Evolutionary conservation across 2,113 vertebrate genomes (phyloP).

Genomic region (Balaenoptera acutorostrata): DNA sequence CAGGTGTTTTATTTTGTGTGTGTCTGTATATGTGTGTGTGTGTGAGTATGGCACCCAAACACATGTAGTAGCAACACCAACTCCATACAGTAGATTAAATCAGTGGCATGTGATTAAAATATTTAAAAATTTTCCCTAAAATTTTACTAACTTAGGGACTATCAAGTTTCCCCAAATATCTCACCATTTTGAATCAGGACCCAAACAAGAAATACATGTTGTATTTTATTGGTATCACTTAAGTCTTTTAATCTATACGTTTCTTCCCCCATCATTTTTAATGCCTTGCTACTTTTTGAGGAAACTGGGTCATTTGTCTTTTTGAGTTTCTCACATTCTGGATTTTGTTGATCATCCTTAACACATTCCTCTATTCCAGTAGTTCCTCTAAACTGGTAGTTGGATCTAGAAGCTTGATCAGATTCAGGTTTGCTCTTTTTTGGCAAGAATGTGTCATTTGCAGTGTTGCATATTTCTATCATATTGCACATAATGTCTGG

Average conservation of each 20-base stretch:
- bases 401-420: not conserved
- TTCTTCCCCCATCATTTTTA: not conserved
- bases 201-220: not conserved
- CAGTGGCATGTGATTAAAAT: not conserved
- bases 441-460: not conserved
- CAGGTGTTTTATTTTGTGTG: not conserved
- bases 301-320: not conserved
- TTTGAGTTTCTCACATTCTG: not conserved
- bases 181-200: not conserved
- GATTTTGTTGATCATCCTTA: not conserved
- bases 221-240: not conserved
- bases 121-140: not conserved
- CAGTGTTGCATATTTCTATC: not conserved
- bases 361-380: not conserved
- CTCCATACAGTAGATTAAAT: not conserved
- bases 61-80: not conserved
- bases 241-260: not conserved
- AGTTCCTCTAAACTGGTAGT: not conserved
- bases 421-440: not conserved
- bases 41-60: not conserved
- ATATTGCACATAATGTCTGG: not conserved
- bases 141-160: not conserved
- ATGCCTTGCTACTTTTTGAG: not conserved
- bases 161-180: not conserved
- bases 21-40: too few relatives aligned